Percentiles rank a stretch among this genome's conserved stretches.
phyloP scores from a whole-genome alignment of 2,888 invertebrate genomes.

The Sarcophaga carnaria region DNA sequence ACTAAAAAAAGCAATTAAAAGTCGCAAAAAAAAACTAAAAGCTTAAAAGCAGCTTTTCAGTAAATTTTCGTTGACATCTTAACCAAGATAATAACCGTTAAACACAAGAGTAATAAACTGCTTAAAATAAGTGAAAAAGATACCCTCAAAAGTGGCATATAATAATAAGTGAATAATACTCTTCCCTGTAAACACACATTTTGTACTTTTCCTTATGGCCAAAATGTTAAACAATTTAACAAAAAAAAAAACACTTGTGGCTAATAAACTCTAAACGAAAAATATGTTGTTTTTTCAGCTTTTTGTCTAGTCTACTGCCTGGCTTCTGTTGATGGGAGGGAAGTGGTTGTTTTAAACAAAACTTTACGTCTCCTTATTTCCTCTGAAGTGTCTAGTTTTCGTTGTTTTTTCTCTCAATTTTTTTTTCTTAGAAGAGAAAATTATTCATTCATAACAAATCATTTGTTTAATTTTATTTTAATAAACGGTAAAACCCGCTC shows the following conservation, averaged over 20 bases:
- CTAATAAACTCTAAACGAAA: too few species aligned
- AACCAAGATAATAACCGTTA: slow-evolving; percentile 12
- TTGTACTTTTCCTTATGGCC: neutral
- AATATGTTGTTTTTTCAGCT: neutral
- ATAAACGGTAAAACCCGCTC: neutral
- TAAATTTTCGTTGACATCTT: neutral
- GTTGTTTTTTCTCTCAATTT: neutral
- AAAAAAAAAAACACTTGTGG: neutral
- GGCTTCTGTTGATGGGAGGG: neutral
- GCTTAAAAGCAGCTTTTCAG: neutral
- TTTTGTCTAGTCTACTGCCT: neutral
- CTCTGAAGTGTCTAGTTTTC: neutral
- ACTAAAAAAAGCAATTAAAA: neutral
- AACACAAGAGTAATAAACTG: slow-evolving; percentile 1
- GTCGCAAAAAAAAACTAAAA: slow-evolving; percentile 6
- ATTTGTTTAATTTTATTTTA: neutral
- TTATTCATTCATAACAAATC: slow-evolving; percentile 20
- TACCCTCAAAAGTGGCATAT: neutral
- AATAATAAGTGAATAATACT: neutral
- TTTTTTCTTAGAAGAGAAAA: neutral
- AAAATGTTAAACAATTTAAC: neutral
- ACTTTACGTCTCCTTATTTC: neutral
- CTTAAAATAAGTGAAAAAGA: neutral
- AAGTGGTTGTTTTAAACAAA: neutral
- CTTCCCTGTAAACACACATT: neutral